These are phyloP conservation scores for Urocolius indicus DNA, from an alignment of 2,113 vertebrate species.

Conservation along the genomic window DNA sequence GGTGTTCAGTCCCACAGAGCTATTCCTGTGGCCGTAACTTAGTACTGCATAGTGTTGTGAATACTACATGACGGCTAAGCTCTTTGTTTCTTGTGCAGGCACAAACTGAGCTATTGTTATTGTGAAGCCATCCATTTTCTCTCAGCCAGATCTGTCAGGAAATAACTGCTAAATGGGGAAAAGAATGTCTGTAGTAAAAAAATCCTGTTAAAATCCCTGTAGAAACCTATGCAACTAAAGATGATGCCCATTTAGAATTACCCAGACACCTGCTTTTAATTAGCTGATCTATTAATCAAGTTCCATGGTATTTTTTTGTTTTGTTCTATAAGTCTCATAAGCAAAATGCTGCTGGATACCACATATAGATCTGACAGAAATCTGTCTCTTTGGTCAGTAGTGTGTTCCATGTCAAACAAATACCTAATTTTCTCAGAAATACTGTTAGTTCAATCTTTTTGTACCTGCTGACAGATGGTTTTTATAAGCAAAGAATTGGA, in stretches of 20 bases:
- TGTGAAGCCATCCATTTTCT: not conserved
- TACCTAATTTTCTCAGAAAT: not conserved
- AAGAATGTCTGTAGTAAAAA: not conserved
- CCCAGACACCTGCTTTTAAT: not conserved
- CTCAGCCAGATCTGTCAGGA: not conserved
- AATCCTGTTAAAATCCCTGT: not conserved
- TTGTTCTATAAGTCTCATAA: not conserved
- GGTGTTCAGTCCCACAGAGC: not conserved
- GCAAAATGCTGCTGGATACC: not conserved
- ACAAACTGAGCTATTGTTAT: slow-evolving; percentile 5
- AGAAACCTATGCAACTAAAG: not conserved
- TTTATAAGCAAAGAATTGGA: not conserved
- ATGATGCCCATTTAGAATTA: not conserved
- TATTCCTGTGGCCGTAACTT: not conserved
- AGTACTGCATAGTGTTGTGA: not conserved
- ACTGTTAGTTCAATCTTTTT: not conserved
- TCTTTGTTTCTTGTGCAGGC: not conserved
- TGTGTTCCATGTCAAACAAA: not conserved
- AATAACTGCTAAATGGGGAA: not conserved
- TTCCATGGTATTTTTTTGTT: not conserved
- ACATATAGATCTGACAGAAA: not conserved
- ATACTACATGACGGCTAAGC: not conserved
- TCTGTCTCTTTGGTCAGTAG: not conserved
- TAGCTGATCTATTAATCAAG: not conserved
- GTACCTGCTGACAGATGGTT: not conserved